Evolutionary conservation across 2,888 invertebrate genomes (phyloP).

Genomic region (Pristionchus exspectatus): DNA sequence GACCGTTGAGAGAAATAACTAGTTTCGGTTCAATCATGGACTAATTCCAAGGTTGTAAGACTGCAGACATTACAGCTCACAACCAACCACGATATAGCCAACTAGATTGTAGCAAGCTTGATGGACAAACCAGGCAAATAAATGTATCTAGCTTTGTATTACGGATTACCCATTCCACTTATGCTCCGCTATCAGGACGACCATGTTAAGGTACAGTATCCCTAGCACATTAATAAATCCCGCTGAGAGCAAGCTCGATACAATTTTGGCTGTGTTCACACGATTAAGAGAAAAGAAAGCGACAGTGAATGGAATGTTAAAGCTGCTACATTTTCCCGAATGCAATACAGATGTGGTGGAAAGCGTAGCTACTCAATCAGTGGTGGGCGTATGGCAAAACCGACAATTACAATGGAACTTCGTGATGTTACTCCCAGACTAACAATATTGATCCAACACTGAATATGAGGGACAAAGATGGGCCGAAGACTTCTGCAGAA

Average conservation of each 20-base stretch:
- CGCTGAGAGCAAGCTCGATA: neutral
- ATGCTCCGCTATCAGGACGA: no score
- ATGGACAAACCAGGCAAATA: neutral
- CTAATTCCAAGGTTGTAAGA: neutral
- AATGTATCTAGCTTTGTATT: neutral
- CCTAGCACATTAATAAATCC: neutral
- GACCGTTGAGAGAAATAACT: neutral
- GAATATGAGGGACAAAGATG: neutral
- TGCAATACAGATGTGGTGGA: neutral
- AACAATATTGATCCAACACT: neutral
- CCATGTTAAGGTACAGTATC: neutral
- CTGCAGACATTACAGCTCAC: neutral
- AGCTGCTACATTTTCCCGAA: no score
- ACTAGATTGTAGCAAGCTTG: neutral
- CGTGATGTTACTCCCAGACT: neutral
- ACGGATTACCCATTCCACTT: no score
- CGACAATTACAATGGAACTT: neutral
- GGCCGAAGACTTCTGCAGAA: neutral
- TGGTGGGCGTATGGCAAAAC: neutral
- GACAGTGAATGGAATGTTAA: neutral
- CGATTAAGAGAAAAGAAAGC: neutral
- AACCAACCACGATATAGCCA: neutral
- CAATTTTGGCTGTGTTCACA: neutral
- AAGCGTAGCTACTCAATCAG: neutral
- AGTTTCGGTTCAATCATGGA: neutral